Base-by-base conservation (phyloP, 2,888 invertebrate genomes). In the Ramazzottius varieornatus region DNA sequence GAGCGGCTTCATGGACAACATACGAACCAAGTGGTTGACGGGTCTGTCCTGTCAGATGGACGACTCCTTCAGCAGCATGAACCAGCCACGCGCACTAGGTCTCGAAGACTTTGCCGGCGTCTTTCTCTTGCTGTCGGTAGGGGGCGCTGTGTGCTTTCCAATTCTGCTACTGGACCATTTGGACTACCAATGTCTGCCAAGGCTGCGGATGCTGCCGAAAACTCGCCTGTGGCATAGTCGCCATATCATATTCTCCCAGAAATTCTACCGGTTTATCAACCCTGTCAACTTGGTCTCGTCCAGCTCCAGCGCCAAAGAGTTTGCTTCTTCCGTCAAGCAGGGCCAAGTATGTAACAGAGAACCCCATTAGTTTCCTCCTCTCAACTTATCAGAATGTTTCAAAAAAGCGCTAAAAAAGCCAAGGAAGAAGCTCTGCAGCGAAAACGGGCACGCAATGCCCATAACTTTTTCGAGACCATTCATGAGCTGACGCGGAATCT, bases 401-500 rank as follows among this genome's bases (percentile, higher is more conserved):
- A 54, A 54, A 54, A 54, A 29, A 54, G 54, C 29, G 54, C 24
- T 4, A 54, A 54, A 29, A 54, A 54, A 24, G 54, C 54, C 13
- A 54, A 54, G 54, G 54, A 54, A 29, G 54, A 54, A 54, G 54
- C 20, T 24, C 29, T 54, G 20, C 54, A 54, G 54, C 54, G 24
- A 54, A 54, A 54, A 29, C 54, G 54, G n/a, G 24, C 54, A 8
- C 54, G 54, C 29, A 54, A 54, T 24, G 54, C 54, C 20, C 16
- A 54, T 24, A 54, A 54, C 29, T 54, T 54, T 24, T 54, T 54
- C 54, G 54, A 54, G 54, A 54, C 54, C 13, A 54, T 54, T 29
- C 54, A 54, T 29, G 54, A 54, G 54, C 54, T 54, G 54, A 54
- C 54, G 20, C 54, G 54, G n/a, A 54, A 54, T 54, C 54, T 54